phyloP scores from a whole-genome alignment of 2,113 vertebrate species.

The Anguilla japonica region DNA sequence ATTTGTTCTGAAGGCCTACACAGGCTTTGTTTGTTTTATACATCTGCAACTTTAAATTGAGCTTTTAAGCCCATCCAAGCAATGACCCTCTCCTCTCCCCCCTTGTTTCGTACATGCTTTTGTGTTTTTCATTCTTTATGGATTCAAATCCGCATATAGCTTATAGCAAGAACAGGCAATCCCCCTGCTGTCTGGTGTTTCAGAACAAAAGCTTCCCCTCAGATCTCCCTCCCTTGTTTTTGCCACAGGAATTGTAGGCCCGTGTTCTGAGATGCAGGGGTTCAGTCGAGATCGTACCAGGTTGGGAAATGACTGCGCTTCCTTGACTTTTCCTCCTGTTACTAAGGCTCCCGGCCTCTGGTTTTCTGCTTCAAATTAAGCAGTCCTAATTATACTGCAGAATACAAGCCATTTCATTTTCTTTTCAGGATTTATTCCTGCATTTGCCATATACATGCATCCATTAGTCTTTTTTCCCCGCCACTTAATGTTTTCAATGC shows the following conservation, averaged over 20 bases:
- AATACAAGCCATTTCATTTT: neutral
- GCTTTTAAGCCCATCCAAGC: conserved; percentile 33
- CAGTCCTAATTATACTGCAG: neutral
- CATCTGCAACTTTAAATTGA: conserved; percentile 38
- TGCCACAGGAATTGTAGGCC: conserved; percentile 24
- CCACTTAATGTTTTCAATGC: neutral
- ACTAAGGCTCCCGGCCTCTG: neutral
- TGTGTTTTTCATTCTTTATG: conserved; percentile 10
- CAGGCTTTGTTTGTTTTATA: conserved; percentile 45
- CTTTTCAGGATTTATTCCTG: neutral
- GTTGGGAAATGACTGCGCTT: conserved; percentile 28
- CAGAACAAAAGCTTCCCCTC: neutral
- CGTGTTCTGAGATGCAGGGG: conserved; percentile 20
- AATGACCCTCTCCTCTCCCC: neutral
- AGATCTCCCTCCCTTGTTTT: conserved; percentile 5
- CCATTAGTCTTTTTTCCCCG: neutral
- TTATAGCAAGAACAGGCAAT: neutral
- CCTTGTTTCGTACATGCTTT: conserved; percentile 33
- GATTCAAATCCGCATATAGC: neutral
- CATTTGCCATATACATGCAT: neutral
- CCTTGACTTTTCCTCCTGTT: conserved; percentile 7
- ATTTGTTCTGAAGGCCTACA: conserved; percentile 32
- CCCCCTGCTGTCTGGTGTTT: neutral
- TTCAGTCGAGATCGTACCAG: conserved; percentile 28
- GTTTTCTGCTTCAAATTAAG: neutral